Evolutionary conservation across 2,797 vertebrate genomes (phyloP).

Genomic region (Pseudochromis fuscus): DNA sequence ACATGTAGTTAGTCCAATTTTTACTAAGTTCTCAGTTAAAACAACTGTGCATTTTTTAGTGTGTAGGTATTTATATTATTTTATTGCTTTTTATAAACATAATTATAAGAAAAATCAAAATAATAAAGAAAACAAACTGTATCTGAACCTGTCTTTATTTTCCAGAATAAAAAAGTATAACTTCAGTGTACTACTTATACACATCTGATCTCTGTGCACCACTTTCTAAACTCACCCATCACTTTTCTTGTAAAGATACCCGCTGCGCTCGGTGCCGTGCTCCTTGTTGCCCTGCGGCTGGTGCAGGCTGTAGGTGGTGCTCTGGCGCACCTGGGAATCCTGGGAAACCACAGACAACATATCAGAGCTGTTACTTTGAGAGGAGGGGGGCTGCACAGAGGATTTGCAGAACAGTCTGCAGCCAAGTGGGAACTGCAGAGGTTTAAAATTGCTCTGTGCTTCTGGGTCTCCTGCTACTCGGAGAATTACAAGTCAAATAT

Average conservation of each 20-base stretch:
- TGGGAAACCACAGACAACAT: slow-evolving; percentile 58
- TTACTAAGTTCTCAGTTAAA: too few relatives aligned
- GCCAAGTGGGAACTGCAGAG: slow-evolving; percentile 15
- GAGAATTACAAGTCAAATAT: slow-evolving; percentile 36
- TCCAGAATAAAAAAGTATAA: too few relatives aligned
- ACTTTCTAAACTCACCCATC: slow-evolving; percentile 88
- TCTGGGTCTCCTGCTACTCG: slow-evolving; percentile 12
- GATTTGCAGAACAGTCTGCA: slow-evolving; percentile 20
- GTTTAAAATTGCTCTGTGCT: slow-evolving; percentile 27
- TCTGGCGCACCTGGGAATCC: slow-evolving; percentile 96
- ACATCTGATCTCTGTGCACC: background rate
- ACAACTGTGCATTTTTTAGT: too few relatives aligned
- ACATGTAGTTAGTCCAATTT: too few relatives aligned
- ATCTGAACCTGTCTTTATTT: too few relatives aligned
- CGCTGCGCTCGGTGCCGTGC: slow-evolving; percentile 94
- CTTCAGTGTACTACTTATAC: background rate
- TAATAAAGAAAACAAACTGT: too few relatives aligned
- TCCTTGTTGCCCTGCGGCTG: slow-evolving; percentile 99
- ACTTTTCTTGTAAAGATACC: slow-evolving; percentile 96
- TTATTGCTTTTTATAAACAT: too few relatives aligned
- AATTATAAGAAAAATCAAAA: too few relatives aligned
- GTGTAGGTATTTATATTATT: too few relatives aligned
- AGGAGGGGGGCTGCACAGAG: background rate
- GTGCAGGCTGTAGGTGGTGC: slow-evolving; percentile 95
- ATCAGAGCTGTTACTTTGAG: slow-evolving; percentile 6